Conservation (phyloP, 1,140 invertebrate species). For the Zaprionus taronus region DNA sequence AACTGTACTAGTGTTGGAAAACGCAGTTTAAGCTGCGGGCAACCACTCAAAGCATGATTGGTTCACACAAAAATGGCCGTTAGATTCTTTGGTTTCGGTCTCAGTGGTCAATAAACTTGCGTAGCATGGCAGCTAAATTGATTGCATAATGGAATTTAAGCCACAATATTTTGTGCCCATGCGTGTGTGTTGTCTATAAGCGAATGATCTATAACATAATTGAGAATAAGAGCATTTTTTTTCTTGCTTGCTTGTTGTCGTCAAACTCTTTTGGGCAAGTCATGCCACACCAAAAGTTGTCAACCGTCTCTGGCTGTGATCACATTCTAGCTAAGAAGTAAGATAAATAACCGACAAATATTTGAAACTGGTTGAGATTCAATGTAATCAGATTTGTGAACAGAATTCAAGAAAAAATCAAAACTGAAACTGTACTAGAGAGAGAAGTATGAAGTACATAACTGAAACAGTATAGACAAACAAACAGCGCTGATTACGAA, state of each 20-base stretch:
- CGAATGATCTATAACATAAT: slow-evolving; percentile 77
- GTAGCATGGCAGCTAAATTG: slow-evolving; percentile 75
- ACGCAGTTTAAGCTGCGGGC: not conserved
- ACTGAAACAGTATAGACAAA: slow-evolving; percentile 38
- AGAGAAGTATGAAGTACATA: not conserved
- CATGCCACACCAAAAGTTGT: slow-evolving; percentile 73
- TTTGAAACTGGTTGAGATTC: slow-evolving; percentile 59
- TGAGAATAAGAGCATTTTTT: slow-evolving; percentile 82
- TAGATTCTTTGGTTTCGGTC: slow-evolving; percentile 9
- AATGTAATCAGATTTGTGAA: slow-evolving; percentile 79
- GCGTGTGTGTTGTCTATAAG: slow-evolving; percentile 6
- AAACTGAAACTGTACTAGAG: slow-evolving; percentile 38
- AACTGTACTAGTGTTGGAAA: slow-evolving; percentile 40
- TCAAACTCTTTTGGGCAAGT: slow-evolving; percentile 49
- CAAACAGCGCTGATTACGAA: slow-evolving; percentile 61
- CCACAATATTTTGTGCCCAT: slow-evolving; percentile 40
- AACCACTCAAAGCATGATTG: not conserved
- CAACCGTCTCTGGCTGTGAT: slow-evolving; percentile 41
- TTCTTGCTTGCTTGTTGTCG: slow-evolving; percentile 3
- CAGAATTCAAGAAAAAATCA: slow-evolving; percentile 26
- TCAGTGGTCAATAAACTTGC: slow-evolving; percentile 78
- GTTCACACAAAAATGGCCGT: slow-evolving; percentile 29
- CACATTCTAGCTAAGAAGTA: slow-evolving; percentile 45
- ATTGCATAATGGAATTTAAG: slow-evolving; percentile 81
- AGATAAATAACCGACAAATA: slow-evolving; percentile 39